Evolutionary conservation across 1,140 invertebrate species (phyloP), one percentile per base, ranked within the genome.

Genomic region (Eriosoma lanigerum): DNA sequence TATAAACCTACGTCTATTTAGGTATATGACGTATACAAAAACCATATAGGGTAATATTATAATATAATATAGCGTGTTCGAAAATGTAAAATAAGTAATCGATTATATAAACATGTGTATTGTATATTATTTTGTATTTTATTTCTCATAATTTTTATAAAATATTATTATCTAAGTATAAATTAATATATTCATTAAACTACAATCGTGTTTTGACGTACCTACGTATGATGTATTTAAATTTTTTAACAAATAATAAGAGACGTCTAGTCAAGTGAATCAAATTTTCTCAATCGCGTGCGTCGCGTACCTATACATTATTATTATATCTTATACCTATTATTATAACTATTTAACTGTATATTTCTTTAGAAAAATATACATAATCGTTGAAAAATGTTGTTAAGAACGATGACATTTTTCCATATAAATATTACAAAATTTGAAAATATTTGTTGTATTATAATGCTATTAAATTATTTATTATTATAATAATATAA

Each of bases 231-330:
- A n/a, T n/a, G n/a, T 38, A 38, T 38, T 4, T 38, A 3, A 8
- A 38, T 38, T 38, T 38, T 38, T 38, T 4, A 38, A 4, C 32
- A 38, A 38, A 38, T 19, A 6, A 44, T 44, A 44, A 64, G 62
- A 64, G 62, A 64, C 62, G 19, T 64, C 62, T 64, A 64, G 62
- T 64, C 62, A 64, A 38, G 32, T n/a, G 32, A 15, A 64, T 17
- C 9, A 26, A 19, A 62, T 62, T 32, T 32, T 60, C 58, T 60
- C 58, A 60, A 60, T 8, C 58, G 26, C 26, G 58, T 24, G 15
- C 24, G 24, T 21, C n/a, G n/a, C n/a, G n/a, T n/a, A n/a, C n/a
- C n/a, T n/a, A n/a, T n/a, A n/a, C n/a, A n/a, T n/a, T n/a, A n/a
- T n/a, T n/a, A n/a, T n/a, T n/a, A n/a, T n/a, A n/a, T n/a, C n/a